phyloP scores from a whole-genome alignment of 2,113 vertebrate species.

The Apaloderma vittatum region DNA sequence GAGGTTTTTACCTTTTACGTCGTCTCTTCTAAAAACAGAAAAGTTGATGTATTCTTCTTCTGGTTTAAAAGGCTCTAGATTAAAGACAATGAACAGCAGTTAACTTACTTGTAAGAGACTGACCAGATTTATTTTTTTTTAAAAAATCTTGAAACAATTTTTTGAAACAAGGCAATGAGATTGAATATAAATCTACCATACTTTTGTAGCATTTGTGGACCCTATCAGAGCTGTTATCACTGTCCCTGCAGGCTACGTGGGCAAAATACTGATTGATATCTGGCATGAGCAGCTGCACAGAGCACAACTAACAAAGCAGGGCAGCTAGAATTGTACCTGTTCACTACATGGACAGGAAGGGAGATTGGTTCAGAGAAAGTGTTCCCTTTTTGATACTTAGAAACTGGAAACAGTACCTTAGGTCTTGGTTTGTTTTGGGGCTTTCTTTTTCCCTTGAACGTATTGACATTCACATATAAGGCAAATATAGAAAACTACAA shows the following conservation, averaged over 20 bases:
- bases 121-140: not conserved
- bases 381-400: not conserved
- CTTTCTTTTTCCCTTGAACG: not conserved
- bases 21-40: not conserved
- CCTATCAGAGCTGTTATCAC: not conserved
- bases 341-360: not conserved
- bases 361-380: not conserved
- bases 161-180: not conserved
- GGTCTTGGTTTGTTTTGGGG: not conserved
- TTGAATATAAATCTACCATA: not conserved
- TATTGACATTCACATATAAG: not conserved
- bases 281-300: not conserved
- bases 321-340: not conserved
- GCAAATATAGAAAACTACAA: not conserved
- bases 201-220: not conserved
- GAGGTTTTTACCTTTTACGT: slow-evolving; percentile 53
- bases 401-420: not conserved
- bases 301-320: not conserved
- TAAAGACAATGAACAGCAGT: slow-evolving; percentile 9
- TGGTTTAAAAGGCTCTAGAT: slow-evolving; percentile 3
- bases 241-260: not conserved
- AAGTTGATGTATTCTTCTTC: slow-evolving; percentile 58
- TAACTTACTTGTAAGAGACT: not conserved
- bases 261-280: not conserved
- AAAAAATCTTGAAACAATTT: not conserved